Base-by-base conservation (phyloP, 2,888 invertebrate genomes). In the Gari tellinella region DNA sequence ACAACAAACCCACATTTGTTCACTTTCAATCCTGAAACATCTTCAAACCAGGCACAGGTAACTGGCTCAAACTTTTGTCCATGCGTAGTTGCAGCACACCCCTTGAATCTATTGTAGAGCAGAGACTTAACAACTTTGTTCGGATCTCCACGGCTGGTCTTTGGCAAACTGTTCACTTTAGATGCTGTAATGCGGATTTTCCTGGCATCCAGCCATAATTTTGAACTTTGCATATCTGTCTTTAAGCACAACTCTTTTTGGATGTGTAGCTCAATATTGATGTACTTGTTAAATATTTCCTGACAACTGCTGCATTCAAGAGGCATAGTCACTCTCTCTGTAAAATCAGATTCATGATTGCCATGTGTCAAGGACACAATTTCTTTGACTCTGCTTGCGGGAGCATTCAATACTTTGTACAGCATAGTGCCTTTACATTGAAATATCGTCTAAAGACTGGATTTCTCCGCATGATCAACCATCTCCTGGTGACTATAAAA, bases 31-130 rank as follows among this genome's bases (percentile, higher is more conserved):
- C 49, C 57, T 49, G 41, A 46, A 4, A 12, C 12, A 10, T 26
- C 14, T 41, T 69, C 51, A 25, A 56, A 56, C 56, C 56, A 56
- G 17, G 41, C 17, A 1, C 62, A n/a, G 14, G 62, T 62, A 10
- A 52, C n/a, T 2, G 69, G 52, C 46, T 69, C 62, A 57, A n/a
- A 45, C 38, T 49, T 63, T 8, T 63, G 21, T 23, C 63, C 62
- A 63, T 69, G 58, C n/a, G 19, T 23, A 19, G 57, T 63, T 10
- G 69, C 69, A 21, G 46, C 31, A 40, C 25, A 69, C 3, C 69
- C 69, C 37, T 62, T 63, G 26, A 68, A 62, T 19, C 62, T n/a
- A n/a, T 23, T 12, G 52, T 31, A 40, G 51, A 62, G n/a, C 51
- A 57, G 46, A 51, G 69, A 23, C 14, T 57, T 57, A 1, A 63